Percentiles rank a stretch among this genome's conserved stretches.
Conservation (phyloP, 2,888 invertebrate genomes). For the Amphipoea oculea region DNA sequence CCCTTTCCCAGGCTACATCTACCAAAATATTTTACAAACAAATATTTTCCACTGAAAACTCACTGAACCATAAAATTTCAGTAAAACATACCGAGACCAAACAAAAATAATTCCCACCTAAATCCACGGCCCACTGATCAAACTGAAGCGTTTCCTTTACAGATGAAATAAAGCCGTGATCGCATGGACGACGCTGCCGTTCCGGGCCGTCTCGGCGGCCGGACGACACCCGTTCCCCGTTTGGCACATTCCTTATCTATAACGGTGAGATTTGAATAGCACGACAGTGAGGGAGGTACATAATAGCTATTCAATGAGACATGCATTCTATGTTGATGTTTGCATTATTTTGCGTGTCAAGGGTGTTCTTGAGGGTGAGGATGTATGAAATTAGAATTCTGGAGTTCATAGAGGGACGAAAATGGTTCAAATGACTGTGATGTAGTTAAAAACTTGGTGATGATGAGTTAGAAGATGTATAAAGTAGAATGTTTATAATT, state of each 20-base stretch:
- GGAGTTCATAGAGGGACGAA: background rate
- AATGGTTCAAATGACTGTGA: no score
- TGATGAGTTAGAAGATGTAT: no score
- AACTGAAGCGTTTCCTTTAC: constrained; percentile 74
- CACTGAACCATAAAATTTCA: constrained; percentile 33
- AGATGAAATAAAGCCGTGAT: constrained; percentile 78
- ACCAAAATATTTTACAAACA: background rate
- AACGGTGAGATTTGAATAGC: constrained; percentile 72
- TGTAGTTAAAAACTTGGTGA: background rate
- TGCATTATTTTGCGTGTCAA: constrained; percentile 53
- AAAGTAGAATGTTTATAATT: background rate
- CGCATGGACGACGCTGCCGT: constrained; percentile 75
- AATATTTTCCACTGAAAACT: constrained; percentile 19
- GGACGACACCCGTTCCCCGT: constrained; percentile 75
- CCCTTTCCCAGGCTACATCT: background rate
- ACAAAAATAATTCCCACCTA: constrained; percentile 50
- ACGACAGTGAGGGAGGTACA: constrained; percentile 70
- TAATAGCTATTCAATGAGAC: constrained; percentile 62
- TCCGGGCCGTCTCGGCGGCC: constrained; percentile 72
- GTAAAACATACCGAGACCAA: constrained; percentile 32
- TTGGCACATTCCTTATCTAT: constrained; percentile 77
- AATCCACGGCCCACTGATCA: constrained; percentile 68
- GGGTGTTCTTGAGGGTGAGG: constrained; percentile 21
- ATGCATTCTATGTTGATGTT: constrained; percentile 52
- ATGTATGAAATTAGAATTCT: background rate